These are phyloP conservation scores for Andrena fulva DNA, from an alignment of 2,888 invertebrate genomes.

Conservation along the genomic window DNA sequence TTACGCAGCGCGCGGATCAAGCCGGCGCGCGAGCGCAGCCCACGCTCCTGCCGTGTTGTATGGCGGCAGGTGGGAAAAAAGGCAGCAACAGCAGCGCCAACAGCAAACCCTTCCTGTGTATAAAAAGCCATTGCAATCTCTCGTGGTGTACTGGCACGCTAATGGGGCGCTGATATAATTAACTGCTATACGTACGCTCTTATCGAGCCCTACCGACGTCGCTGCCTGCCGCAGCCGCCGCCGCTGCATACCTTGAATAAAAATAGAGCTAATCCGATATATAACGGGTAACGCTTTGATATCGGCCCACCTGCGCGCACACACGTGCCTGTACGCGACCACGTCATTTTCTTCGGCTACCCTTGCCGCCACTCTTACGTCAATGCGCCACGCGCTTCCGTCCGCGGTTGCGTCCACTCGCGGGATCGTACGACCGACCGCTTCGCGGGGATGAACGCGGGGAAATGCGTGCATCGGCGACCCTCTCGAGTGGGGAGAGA, in stretches of 20 bases:
- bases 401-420: constrained; percentile 3
- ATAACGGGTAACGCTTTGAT: constrained; percentile 54
- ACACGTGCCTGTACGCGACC: constrained; percentile 63
- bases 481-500: background rate
- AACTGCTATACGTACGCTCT: constrained; percentile 75
- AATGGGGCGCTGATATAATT: constrained; percentile 79
- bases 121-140: constrained; percentile 76
- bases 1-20: constrained; percentile 71
- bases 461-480: background rate
- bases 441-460: background rate
- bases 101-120: constrained; percentile 64
- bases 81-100: constrained; percentile 47
- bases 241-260: constrained; percentile 69
- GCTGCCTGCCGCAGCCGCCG: constrained; percentile 25
- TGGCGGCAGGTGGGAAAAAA: constrained; percentile 64
- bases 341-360: constrained; percentile 62
- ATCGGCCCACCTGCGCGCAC: constrained; percentile 30
- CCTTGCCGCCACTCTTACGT: constrained; percentile 51
- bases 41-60: constrained; percentile 40
- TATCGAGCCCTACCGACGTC: constrained; percentile 68
- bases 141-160: constrained; percentile 76
- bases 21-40: constrained; percentile 36
- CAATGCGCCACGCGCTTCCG: constrained; percentile 59
- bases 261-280: constrained; percentile 68
- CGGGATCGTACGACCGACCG: constrained; percentile 2